Evolutionary conservation across 2,888 invertebrate genomes (phyloP).

Genomic region (Drosophila flavopinicola): DNA sequence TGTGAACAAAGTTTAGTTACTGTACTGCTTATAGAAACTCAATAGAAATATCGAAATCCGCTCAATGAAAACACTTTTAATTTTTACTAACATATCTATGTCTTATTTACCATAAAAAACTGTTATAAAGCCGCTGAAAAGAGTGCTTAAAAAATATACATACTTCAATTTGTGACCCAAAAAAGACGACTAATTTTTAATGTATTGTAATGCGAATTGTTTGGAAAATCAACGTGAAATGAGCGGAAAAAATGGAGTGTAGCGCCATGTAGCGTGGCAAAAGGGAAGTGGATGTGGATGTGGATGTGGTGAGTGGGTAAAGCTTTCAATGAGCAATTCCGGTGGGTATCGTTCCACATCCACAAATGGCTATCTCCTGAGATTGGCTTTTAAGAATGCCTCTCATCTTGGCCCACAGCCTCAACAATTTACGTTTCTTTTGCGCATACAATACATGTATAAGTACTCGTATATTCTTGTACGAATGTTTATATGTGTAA

Average conservation of each 20-base stretch:
- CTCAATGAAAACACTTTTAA: too few species aligned
- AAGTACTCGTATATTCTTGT: conserved; percentile 27
- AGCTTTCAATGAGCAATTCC: conserved; percentile 32
- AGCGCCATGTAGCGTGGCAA: background rate
- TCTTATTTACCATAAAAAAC: too few species aligned
- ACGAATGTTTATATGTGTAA: background rate
- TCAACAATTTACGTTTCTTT: conserved; percentile 42
- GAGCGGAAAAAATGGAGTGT: background rate
- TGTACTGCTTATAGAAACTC: too few species aligned
- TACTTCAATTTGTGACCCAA: background rate
- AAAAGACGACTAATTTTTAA: conserved; percentile 21
- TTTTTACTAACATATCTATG: too few species aligned
- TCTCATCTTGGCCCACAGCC: conserved; percentile 26
- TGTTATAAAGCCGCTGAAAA: background rate
- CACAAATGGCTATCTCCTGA: conserved; percentile 51
- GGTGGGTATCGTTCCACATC: conserved; percentile 40
- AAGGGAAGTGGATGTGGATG: background rate
- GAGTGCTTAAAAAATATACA: background rate
- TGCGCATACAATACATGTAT: conserved; percentile 12
- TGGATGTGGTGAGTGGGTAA: background rate
- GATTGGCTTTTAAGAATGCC: conserved; percentile 52
- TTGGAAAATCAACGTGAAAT: conserved; percentile 6
- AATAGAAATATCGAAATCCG: too few species aligned
- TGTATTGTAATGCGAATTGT: conserved; percentile 14
- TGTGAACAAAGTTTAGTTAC: too few species aligned